Conservation (phyloP, 2,888 invertebrate genomes). For the Corbicula japonica region DNA sequence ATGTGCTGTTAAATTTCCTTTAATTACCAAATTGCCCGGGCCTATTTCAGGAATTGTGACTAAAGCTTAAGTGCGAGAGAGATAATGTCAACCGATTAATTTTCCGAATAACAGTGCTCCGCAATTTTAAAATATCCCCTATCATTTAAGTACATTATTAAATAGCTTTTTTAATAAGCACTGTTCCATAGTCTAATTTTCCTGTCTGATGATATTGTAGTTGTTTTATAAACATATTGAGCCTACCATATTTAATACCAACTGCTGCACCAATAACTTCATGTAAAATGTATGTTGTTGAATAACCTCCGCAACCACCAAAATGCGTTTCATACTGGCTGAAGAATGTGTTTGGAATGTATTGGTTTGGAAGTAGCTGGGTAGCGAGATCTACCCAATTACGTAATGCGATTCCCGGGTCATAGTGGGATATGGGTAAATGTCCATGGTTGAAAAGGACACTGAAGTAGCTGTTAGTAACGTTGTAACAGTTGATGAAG, state of each 20-base stretch:
- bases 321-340: conserved; percentile 62
- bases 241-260: conserved; percentile 63
- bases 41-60: no score
- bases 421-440: conserved; percentile 24
- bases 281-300: conserved; percentile 36
- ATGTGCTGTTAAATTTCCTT: no score
- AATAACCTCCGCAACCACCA: conserved; percentile 68
- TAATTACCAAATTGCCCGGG: no score
- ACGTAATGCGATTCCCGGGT: conserved; percentile 23
- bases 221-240: not conserved
- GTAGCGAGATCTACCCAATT: conserved; percentile 39
- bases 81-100: no score
- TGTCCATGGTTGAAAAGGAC: conserved; percentile 53
- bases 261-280: conserved; percentile 57
- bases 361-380: not conserved
- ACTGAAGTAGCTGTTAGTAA: conserved; percentile 62
- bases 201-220: no score
- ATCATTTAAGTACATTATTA: no score
- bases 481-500: conserved; percentile 61
- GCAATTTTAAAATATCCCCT: no score
- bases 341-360: conserved; percentile 47
- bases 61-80: no score
- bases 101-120: no score
- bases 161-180: no score
- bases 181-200: no score